Evolutionary conservation across 2,797 vertebrate species (phyloP).

Genomic region (Girardinus metallicus): DNA sequence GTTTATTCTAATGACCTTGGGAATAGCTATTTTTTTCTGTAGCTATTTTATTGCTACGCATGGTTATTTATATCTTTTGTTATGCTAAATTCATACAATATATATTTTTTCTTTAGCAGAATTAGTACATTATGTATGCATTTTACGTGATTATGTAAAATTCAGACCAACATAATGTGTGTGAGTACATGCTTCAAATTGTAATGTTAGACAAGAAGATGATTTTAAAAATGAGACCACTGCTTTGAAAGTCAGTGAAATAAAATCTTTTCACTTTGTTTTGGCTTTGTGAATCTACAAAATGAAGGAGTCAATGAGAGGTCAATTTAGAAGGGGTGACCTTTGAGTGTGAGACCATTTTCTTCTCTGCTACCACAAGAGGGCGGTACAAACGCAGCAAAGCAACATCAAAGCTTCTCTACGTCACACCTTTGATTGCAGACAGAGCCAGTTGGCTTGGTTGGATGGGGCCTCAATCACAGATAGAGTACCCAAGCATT

Average conservation of each 20-base stretch:
- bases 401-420: not conserved
- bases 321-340: not conserved
- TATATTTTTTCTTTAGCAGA: not conserved
- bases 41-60: not conserved
- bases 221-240: not conserved
- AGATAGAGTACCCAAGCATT: not conserved
- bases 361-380: slow-evolving; percentile 34
- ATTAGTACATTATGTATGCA: not conserved
- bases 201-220: not conserved
- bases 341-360: not conserved
- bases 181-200: not conserved
- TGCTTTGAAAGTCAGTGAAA: not conserved
- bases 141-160: not conserved
- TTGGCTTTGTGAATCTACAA: not conserved
- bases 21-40: not conserved
- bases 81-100: not conserved
- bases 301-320: not conserved
- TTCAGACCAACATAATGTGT: not conserved
- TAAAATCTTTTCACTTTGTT: not conserved
- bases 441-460: not conserved
- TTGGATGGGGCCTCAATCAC: not conserved
- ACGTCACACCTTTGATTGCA: slow-evolving; percentile 20
- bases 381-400: slow-evolving; percentile 27
- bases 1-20: not conserved
- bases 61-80: not conserved